These are phyloP conservation scores for Antheraea mylitta DNA, from an alignment of 1,140 invertebrate species.

Conservation along the genomic window DNA sequence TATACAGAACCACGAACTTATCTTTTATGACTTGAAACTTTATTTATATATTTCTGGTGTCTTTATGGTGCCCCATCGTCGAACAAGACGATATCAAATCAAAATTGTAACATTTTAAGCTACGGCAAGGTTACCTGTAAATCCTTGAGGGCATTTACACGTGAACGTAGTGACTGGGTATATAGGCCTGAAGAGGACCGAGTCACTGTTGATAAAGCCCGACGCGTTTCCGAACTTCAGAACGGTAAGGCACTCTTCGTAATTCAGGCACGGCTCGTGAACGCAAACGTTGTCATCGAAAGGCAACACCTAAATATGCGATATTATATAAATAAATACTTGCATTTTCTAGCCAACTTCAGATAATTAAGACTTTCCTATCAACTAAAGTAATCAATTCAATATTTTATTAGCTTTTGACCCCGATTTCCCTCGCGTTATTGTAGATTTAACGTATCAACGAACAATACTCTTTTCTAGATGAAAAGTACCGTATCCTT, in stretches of 20 bases:
- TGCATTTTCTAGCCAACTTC: too few relatives aligned
- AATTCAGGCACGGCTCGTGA: slow-evolving; percentile 97
- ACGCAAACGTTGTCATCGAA: slow-evolving; percentile 99
- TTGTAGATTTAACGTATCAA: too few relatives aligned
- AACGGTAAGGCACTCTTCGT: slow-evolving; percentile 94
- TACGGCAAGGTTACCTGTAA: slow-evolving; percentile 79
- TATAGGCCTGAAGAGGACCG: slow-evolving; percentile 96
- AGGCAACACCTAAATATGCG: slow-evolving; percentile 86
- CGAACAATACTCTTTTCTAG: too few relatives aligned
- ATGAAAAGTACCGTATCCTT: too few relatives aligned
- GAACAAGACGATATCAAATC: too few relatives aligned
- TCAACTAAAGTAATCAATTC: too few relatives aligned
- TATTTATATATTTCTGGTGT: too few relatives aligned
- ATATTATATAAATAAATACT: background rate
- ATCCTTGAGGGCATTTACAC: slow-evolving; percentile 92
- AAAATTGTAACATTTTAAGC: background rate
- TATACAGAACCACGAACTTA: too few relatives aligned
- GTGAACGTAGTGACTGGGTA: slow-evolving; percentile 97
- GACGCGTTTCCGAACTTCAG: slow-evolving; percentile 96
- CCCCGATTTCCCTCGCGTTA: too few relatives aligned
- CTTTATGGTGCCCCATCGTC: too few relatives aligned
- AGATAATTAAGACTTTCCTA: background rate
- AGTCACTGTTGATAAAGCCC: slow-evolving; percentile 94
- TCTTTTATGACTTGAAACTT: too few relatives aligned
- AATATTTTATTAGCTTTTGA: too few relatives aligned